phyloP scores from a whole-genome alignment of 2,888 invertebrate genomes.

The Sceliomorpha sp. region DNA sequence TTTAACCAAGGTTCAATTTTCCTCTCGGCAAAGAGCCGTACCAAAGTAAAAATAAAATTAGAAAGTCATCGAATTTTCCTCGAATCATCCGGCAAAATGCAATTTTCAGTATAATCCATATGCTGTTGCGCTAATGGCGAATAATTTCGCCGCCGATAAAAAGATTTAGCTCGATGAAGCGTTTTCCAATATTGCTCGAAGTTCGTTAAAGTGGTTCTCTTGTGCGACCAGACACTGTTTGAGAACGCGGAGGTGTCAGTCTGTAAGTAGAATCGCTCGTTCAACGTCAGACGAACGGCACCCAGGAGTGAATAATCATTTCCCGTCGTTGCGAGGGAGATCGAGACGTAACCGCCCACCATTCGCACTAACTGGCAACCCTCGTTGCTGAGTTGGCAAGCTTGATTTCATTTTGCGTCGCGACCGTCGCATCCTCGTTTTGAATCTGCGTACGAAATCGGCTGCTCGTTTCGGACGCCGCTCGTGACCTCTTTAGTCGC shows the following conservation, averaged over 20 bases:
- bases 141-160: slow-evolving; percentile 10
- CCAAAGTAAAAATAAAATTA: too few species aligned
- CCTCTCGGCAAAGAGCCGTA: too few species aligned
- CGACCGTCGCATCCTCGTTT: background rate
- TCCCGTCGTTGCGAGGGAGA: slow-evolving; percentile 70
- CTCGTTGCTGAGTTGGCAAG: background rate
- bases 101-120: slow-evolving; percentile 9
- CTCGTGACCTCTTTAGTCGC: background rate
- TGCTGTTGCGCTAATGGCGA: background rate
- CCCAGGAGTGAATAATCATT: slow-evolving; percentile 73
- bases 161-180: slow-evolving; percentile 15
- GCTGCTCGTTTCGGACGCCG: background rate
- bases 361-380: slow-evolving; percentile 12
- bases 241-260: slow-evolving; percentile 32
- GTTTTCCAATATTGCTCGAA: slow-evolving; percentile 12
- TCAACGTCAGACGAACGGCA: slow-evolving; percentile 66
- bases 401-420: slow-evolving; percentile 18
- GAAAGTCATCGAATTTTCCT: too few species aligned
- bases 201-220: slow-evolving; percentile 22
- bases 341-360: slow-evolving; percentile 66
- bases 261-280: slow-evolving; percentile 69
- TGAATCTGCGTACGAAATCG: background rate
- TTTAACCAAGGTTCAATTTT: too few species aligned
- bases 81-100: background rate
- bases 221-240: slow-evolving; percentile 22